A percentile compares a stretch with the other conserved stretches of the same genome.
These are phyloP conservation scores for Melieria omissa DNA, from an alignment of 2,888 invertebrate species.

Conservation along the genomic window DNA sequence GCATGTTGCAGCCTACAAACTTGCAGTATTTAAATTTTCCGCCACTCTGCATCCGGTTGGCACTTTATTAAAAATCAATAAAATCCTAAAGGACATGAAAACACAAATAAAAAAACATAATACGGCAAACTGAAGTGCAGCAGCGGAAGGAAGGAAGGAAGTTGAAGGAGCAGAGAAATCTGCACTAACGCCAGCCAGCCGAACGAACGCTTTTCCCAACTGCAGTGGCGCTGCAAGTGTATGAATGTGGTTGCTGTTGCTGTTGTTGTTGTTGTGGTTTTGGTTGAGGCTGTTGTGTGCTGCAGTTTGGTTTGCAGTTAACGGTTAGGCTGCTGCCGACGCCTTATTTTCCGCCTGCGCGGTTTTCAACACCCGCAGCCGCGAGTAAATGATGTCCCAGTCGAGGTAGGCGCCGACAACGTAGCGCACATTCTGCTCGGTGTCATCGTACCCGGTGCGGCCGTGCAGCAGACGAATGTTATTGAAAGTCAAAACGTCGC, in stretches of 20 bases:
- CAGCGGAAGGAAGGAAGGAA: slow-evolving; percentile 15
- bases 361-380: slow-evolving; percentile 63
- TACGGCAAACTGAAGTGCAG: neutral
- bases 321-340: neutral
- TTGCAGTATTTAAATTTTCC: neutral
- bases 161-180: slow-evolving; percentile 21
- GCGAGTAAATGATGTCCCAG: slow-evolving; percentile 83
- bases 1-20: slow-evolving; percentile 5
- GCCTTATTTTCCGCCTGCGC: slow-evolving; percentile 19
- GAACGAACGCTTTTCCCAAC: neutral
- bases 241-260: neutral
- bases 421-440: slow-evolving; percentile 69
- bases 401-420: slow-evolving; percentile 81
- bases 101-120: slow-evolving; percentile 10
- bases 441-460: slow-evolving; percentile 74
- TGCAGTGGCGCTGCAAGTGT: neutral
- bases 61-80: slow-evolving; percentile 39
- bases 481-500: slow-evolving; percentile 78
- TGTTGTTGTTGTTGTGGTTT: neutral
- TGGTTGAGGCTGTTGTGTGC: neutral
- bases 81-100: slow-evolving; percentile 27
- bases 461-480: slow-evolving; percentile 80
- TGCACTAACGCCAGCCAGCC: slow-evolving; percentile 20
- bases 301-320: neutral
- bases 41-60: slow-evolving; percentile 13